Evolutionary conservation across 2,113 vertebrate genomes (phyloP).

Genomic region (Microtus oregoni): DNA sequence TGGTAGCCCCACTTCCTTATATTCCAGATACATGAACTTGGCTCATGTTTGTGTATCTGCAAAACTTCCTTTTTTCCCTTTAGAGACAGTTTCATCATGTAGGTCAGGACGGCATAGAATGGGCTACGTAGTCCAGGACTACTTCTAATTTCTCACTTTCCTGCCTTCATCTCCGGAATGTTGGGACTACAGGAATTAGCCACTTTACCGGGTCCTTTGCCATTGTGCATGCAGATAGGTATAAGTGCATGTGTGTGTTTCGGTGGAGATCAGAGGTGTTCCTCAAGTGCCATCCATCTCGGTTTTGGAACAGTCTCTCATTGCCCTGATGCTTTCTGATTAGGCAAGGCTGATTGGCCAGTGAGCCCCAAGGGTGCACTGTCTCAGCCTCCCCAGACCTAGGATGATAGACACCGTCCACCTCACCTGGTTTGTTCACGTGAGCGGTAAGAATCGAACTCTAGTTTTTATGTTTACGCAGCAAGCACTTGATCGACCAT

Average conservation of each 20-base stretch:
- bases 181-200: not conserved
- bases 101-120: not conserved
- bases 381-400: too few species aligned
- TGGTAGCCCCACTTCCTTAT: constrained; percentile 63
- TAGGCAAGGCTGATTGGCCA: too few species aligned
- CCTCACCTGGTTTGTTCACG: too few species aligned
- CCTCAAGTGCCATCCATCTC: not conserved
- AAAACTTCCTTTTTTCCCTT: not conserved
- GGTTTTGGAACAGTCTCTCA: not conserved
- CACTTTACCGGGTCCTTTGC: not conserved
- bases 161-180: not conserved
- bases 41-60: not conserved
- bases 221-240: not conserved
- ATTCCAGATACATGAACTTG: constrained; percentile 64
- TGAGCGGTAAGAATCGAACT: too few species aligned
- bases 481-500: too few species aligned
- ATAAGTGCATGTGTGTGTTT: not conserved
- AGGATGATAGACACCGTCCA: too few species aligned
- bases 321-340: too few species aligned
- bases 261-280: not conserved
- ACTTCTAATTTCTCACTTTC: not conserved
- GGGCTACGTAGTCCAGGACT: not conserved
- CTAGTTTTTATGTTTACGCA: too few species aligned
- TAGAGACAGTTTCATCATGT: not conserved
- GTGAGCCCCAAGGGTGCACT: too few species aligned